Conservation (phyloP, 1,140 invertebrate species). For the Drosophila repletoides region DNA sequence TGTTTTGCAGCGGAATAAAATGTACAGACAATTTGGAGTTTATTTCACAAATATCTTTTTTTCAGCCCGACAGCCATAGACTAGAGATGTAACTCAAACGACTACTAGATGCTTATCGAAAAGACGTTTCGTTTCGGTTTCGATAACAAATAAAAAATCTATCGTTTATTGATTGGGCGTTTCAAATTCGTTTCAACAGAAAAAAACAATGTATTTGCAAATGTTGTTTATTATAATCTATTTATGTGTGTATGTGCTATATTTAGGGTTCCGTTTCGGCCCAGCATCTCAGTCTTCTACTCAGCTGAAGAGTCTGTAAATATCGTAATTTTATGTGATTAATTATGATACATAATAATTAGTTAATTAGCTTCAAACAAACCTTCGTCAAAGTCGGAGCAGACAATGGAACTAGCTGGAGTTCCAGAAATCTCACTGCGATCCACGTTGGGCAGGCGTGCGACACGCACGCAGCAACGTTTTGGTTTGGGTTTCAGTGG, state of each 20-base stretch:
- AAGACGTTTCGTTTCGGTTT: too few relatives aligned
- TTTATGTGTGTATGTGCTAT: too few relatives aligned
- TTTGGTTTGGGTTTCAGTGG: slow-evolving; percentile 43
- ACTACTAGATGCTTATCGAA: too few relatives aligned
- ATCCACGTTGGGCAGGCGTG: slow-evolving; percentile 51
- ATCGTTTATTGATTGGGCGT: too few relatives aligned
- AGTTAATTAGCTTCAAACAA: neutral
- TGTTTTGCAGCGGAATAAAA: slow-evolving; percentile 20
- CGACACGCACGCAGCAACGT: slow-evolving; percentile 59
- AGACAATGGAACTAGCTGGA: slow-evolving; percentile 65
- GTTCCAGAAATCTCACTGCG: slow-evolving; percentile 64
- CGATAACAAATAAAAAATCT: too few relatives aligned
- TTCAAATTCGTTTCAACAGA: too few relatives aligned
- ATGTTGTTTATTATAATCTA: too few relatives aligned
- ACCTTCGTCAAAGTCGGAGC: slow-evolving; percentile 56
- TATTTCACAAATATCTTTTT: slow-evolving; percentile 24
- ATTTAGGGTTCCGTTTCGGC: too few relatives aligned
- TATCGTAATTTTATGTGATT: too few relatives aligned
- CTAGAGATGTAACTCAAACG: slow-evolving; percentile 33
- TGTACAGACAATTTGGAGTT: slow-evolving; percentile 31
- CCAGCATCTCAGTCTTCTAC: neutral
- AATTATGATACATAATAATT: too few relatives aligned
- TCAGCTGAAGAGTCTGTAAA: slow-evolving; percentile 4
- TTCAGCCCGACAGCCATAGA: slow-evolving; percentile 18
- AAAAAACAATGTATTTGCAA: too few relatives aligned